Evolutionary conservation across 2,797 vertebrate species (phyloP), one percentile per base, ranked within the genome.

Genomic region (Platalea minor): DNA sequence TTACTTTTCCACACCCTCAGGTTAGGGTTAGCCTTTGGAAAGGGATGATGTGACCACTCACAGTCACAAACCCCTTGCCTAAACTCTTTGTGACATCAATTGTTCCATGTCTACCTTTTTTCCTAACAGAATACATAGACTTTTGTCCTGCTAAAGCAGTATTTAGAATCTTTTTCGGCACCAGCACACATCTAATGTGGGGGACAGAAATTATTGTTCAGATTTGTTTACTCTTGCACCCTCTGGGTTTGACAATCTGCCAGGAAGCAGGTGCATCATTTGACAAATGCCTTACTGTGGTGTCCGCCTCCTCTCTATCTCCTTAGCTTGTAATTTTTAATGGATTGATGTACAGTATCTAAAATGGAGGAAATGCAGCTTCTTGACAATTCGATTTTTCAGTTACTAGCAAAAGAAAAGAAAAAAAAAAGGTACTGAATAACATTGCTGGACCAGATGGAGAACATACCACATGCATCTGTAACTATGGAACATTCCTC

Each of bases 231-330:
- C 23, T 85, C 28, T 72, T 74, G 28, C 18, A 81, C 63, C 61
- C 54, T 91, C 50, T 88, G 70, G 43, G 51, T 91, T 88, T 91
- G 78, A 84, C 80, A 90, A 31, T 24, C 67, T 94, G 77, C 23
- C 54, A 93, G 80, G 53, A 76, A 91, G 70, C 74, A 95, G 90
- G 72, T 87, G 89, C 83, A 85, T 73, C 61, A 28, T 67, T 92
- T 94, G 90, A 95, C 70, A 87, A 95, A 95, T 91, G 51, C 31
- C 25, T 63, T 61, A 3, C 23, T 60, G 50, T 41, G 41, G 21
- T 10, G 14, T 53, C 77, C 21, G 5, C 80, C 73, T 86, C 69
- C 43, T 86, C 65, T 84, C n/a, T 31, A 25, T 60, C 59, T 64
- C 50, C 83, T 86, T 54, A 76, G 59, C 28, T 86, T 89, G 51